phyloP scores from a whole-genome alignment of 2,797 vertebrate species.

The Ctenopoma kingsleyae region DNA sequence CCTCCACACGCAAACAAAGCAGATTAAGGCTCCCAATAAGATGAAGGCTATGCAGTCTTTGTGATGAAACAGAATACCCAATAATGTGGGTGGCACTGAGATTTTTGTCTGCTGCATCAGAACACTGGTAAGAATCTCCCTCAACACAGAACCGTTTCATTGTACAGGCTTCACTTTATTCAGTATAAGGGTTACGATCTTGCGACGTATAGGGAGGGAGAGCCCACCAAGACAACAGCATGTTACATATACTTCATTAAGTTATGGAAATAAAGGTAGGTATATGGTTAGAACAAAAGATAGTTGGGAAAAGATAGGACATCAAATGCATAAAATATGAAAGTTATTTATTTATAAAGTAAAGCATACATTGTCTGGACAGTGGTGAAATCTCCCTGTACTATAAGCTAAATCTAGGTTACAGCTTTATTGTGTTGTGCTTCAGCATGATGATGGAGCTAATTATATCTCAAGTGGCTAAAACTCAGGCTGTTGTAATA shows the following conservation, averaged over 20 bases:
- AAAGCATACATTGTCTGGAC: slow-evolving; percentile 3
- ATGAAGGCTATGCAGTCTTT: slow-evolving; percentile 58
- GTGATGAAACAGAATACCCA: slow-evolving; percentile 62
- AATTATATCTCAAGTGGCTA: slow-evolving; percentile 69
- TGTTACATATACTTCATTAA: neutral
- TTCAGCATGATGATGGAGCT: slow-evolving; percentile 43
- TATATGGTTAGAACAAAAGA: neutral
- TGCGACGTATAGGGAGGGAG: slow-evolving; percentile 3
- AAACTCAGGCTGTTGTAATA: slow-evolving; percentile 52
- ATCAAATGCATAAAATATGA: slow-evolving; percentile 11
- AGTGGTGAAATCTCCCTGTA: slow-evolving; percentile 14
- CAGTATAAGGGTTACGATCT: slow-evolving; percentile 3
- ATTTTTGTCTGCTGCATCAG: slow-evolving; percentile 26
- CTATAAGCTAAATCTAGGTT: slow-evolving; percentile 52
- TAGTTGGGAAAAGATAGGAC: neutral
- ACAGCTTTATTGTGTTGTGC: slow-evolving; percentile 49
- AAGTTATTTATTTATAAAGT: slow-evolving; percentile 1
- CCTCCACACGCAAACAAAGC: slow-evolving; percentile 72
- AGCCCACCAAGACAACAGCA: neutral
- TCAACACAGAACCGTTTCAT: neutral
- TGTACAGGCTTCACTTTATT: slow-evolving; percentile 19
- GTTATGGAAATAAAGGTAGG: neutral
- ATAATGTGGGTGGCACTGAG: slow-evolving; percentile 53
- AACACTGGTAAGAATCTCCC: slow-evolving; percentile 9
- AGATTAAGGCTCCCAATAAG: slow-evolving; percentile 78